Conservation (phyloP, 2,888 invertebrate genomes). For the Tribolium freemani region DNA sequence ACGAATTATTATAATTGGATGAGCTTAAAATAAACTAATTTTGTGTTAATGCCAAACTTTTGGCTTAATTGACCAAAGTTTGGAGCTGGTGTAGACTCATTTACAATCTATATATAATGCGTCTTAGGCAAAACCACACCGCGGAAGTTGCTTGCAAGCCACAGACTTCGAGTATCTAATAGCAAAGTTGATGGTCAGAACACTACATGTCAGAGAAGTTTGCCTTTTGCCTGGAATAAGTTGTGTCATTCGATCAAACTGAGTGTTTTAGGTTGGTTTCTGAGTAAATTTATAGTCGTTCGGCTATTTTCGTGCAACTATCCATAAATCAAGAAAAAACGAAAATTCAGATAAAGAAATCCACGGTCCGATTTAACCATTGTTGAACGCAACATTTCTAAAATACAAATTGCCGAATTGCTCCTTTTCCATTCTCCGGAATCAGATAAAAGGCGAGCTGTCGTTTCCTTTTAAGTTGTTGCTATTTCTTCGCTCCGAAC, state of each 20-base stretch:
- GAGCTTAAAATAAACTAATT: too few species aligned
- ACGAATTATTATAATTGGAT: too few species aligned
- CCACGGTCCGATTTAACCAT: constrained; percentile 20
- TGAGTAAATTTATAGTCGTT: too few species aligned
- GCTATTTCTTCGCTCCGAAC: constrained; percentile 25
- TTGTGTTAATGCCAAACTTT: too few species aligned
- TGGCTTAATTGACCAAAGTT: background rate
- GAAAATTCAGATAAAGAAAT: constrained; percentile 20
- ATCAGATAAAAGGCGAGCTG: constrained; percentile 35
- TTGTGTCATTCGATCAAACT: constrained; percentile 9
- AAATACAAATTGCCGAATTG: constrained; percentile 36
- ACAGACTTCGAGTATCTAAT: background rate
- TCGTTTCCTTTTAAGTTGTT: constrained; percentile 34
- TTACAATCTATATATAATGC: background rate
- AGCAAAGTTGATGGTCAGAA: background rate
- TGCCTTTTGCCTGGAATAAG: background rate
- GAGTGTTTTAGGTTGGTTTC: constrained; percentile 12
- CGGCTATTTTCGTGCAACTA: constrained; percentile 3
- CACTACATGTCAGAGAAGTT: background rate
- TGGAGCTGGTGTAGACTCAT: background rate
- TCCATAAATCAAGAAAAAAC: constrained; percentile 23
- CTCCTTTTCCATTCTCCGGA: constrained; percentile 27
- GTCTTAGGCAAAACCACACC: background rate
- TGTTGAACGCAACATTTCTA: constrained; percentile 26
- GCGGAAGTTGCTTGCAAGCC: background rate